These are phyloP conservation scores for Rana temporaria DNA, from an alignment of 2,113 vertebrate species.

Conservation along the genomic window DNA sequence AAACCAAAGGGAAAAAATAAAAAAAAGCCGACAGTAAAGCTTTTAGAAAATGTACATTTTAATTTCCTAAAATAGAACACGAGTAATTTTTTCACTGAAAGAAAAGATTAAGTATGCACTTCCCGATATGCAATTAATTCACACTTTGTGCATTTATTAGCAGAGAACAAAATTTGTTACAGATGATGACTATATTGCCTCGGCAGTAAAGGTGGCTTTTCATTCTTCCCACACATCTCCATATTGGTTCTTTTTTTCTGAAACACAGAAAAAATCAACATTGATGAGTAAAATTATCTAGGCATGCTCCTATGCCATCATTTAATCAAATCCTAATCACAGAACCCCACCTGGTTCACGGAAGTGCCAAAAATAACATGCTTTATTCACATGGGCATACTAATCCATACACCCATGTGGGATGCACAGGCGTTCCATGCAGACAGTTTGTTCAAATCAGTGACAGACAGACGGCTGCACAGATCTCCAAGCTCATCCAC, in stretches of 20 bases:
- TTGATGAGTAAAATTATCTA: too few species aligned
- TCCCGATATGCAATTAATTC: background rate
- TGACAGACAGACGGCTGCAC: too few species aligned
- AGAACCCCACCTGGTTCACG: too few species aligned
- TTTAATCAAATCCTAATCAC: too few species aligned
- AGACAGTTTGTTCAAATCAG: too few species aligned
- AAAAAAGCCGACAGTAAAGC: background rate
- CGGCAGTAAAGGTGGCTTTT: constrained; percentile 29
- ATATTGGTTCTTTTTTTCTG: constrained; percentile 85
- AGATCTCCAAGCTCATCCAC: too few species aligned
- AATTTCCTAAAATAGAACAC: constrained; percentile 16
- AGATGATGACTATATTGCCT: too few species aligned
- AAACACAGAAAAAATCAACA: constrained; percentile 58
- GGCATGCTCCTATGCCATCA: too few species aligned
- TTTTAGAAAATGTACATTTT: background rate
- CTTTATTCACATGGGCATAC: too few species aligned
- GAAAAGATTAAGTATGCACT: background rate
- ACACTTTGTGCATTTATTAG: constrained; percentile 7
- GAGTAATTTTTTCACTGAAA: background rate
- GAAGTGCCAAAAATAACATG: too few species aligned
- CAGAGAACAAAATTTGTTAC: background rate
- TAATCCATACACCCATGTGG: too few species aligned
- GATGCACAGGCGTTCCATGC: too few species aligned
- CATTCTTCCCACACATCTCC: constrained; percentile 86
- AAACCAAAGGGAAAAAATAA: background rate